Conservation (phyloP, 2,888 invertebrate genomes). For the Quadroppia sp. region DNA sequence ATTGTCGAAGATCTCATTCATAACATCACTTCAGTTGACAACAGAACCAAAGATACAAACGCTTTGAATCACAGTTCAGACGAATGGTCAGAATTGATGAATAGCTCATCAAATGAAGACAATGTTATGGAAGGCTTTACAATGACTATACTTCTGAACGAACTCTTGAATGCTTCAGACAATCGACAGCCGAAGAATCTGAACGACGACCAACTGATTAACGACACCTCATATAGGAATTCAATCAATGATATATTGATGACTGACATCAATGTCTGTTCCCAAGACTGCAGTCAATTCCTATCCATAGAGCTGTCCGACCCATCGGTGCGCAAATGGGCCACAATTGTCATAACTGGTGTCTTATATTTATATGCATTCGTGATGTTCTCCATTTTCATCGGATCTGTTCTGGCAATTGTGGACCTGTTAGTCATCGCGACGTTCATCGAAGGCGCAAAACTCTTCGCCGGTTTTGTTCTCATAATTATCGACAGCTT, state of each 20-base stretch:
- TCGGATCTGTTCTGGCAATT: not conserved
- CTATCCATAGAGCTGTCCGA: not conserved
- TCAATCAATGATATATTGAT: not conserved
- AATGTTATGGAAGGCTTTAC: not conserved
- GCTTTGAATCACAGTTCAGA: not conserved
- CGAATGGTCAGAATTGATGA: not conserved
- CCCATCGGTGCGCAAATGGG: slow-evolving; percentile 9
- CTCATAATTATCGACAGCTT: slow-evolving; percentile 27
- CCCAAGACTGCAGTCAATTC: slow-evolving; percentile 8
- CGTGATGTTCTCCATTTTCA: slow-evolving; percentile 21
- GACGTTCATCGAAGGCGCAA: slow-evolving; percentile 21
- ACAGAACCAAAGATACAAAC: not conserved
- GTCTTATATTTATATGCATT: slow-evolving; percentile 26
- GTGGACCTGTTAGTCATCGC: slow-evolving; percentile 7
- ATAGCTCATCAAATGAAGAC: not conserved
- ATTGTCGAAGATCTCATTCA: not conserved
- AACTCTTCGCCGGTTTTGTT: slow-evolving; percentile 20
- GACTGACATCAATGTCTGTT: not conserved
- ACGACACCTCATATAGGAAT: not conserved
- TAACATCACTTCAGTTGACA: not conserved
- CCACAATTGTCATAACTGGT: slow-evolving; percentile 11
- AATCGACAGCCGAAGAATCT: not conserved
- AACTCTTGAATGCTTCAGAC: not conserved
- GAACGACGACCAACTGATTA: not conserved
- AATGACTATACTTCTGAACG: not conserved